Conservation (phyloP, 2,797 vertebrate species). For the Poecilia wingei region DNA sequence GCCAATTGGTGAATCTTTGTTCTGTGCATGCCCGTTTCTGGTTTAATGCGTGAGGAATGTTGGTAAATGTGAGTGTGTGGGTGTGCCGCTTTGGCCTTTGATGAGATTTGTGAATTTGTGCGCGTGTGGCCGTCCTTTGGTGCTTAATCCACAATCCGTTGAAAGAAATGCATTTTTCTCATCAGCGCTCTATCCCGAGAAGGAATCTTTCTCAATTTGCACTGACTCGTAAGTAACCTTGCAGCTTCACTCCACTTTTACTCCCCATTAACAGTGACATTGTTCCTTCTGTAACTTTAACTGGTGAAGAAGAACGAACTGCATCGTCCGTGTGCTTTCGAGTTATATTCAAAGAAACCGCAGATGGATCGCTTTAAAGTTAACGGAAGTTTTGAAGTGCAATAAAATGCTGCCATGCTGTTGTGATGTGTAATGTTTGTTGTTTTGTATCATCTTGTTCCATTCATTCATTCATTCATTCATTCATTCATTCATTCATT, state of each 20-base stretch:
- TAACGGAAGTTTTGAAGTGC: neutral
- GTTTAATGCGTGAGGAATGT: conserved; percentile 67
- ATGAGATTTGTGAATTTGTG: conserved; percentile 67
- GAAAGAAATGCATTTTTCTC: conserved; percentile 17
- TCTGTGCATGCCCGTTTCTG: conserved; percentile 50
- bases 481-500: neutral
- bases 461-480: neutral
- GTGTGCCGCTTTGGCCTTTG: conserved; percentile 54
- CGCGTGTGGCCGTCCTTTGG: conserved; percentile 53
- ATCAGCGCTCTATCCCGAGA: conserved; percentile 14
- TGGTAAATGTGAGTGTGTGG: conserved; percentile 55
- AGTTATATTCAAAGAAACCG: neutral
- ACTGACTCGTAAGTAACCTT: conserved; percentile 28
- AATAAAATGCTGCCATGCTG: neutral
- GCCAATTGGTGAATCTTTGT: conserved; percentile 63
- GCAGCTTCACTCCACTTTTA: conserved; percentile 13
- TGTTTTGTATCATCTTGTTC: neutral
- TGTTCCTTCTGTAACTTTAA: neutral
- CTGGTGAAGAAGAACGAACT: neutral
- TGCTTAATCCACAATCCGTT: conserved; percentile 63
- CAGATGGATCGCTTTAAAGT: neutral
- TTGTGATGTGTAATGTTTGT: neutral
- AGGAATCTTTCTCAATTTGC: conserved; percentile 18
- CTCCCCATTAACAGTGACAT: neutral
- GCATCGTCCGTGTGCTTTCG: neutral